Conservation (phyloP, 2,113 vertebrate species). For the Ciconia boyciana region DNA sequence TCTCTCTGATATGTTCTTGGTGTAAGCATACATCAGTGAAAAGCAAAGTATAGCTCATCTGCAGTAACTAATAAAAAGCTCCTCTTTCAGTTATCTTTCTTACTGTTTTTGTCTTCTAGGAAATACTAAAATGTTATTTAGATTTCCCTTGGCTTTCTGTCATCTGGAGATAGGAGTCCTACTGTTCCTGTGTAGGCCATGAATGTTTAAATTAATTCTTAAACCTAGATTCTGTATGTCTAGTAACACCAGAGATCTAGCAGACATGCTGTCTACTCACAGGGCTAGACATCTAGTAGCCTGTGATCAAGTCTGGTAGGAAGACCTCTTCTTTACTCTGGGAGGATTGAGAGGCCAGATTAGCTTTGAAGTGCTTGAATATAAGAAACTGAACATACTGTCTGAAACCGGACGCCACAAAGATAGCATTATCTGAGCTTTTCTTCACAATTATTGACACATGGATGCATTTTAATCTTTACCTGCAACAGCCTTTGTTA, state of each 20-base stretch:
- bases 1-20: not conserved
- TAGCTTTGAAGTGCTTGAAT: not conserved
- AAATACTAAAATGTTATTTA: not conserved
- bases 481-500: not conserved
- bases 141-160: not conserved
- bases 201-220: not conserved
- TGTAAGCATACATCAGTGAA: not conserved
- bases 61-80: not conserved
- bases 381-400: not conserved
- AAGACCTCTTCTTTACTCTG: not conserved
- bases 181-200: not conserved
- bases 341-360: not conserved
- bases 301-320: not conserved
- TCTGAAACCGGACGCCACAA: not conserved
- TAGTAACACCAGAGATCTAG: not conserved
- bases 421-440: not conserved
- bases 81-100: not conserved
- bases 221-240: not conserved
- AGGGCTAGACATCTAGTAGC: not conserved
- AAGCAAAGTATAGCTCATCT: not conserved
- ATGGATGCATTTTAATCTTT: not conserved
- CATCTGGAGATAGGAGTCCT: not conserved
- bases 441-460: not conserved
- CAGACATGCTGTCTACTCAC: fast-evolving
- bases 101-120: not conserved